Base-by-base conservation (phyloP, 2,113 vertebrate species). In the Promerops cafer region DNA sequence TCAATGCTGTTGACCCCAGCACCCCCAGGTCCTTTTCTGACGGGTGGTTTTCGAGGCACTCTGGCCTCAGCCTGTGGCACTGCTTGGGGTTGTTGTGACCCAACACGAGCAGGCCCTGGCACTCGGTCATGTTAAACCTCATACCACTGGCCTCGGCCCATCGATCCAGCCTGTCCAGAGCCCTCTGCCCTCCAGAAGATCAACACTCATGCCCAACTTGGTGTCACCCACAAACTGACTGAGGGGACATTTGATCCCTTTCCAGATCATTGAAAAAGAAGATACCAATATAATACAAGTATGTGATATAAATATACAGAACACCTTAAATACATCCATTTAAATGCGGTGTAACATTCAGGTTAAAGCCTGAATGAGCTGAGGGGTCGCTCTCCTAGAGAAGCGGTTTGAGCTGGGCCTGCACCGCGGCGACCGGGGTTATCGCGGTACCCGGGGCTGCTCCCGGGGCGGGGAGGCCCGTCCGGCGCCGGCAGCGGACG, bases 161-260 rank as follows among this genome's bases (percentile, higher is more conserved):
- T 37, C 0, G 0, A 31, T 37, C 28, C 56, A 59, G 27, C 20
- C 15, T 39, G 40, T 28, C 16, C 45, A 24, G 35, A 21, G 21
- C 9, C n/a, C 31, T 27, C 35, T 72, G 63, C 19, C 20, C 28
- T 28, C 2, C 2, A 39, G 30, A 47, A 49, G 8, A 24, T 20
- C 20, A n/a, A 13, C 9, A 3, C 7, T 71, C 26, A 5, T 0
- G 0, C 16, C 5, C 33, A n/a, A 0, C 24, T 12, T 28, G 40
- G 15, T 26, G 50, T 31, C 5, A 0, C 21, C 56, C 21, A n/a
- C 40, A 47, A 42, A 53, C 9, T 28, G 16, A 28, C 61, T 21
- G 31, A 35, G 28, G 10, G 19, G 15, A 10, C 23, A 11, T 17
- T 59, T 2, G 1, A 2, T 75, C 5, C 44, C 27, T 8, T 59